Conservation (phyloP, 2,888 invertebrate species). For the Polia nebulosa region DNA sequence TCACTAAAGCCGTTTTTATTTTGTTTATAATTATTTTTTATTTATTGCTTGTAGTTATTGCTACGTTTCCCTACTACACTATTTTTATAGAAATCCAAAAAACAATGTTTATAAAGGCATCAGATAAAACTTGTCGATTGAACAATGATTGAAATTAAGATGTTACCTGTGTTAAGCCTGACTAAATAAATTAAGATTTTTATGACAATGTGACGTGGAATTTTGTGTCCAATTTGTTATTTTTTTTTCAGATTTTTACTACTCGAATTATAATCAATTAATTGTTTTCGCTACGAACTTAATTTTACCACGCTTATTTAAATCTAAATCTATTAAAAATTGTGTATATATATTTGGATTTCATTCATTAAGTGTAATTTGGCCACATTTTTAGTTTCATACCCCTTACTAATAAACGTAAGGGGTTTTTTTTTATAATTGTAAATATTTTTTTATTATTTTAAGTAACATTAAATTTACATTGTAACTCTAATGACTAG, state of each 20-base stretch:
- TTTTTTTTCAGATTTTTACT: slow-evolving; percentile 17
- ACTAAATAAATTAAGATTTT: slow-evolving; percentile 33
- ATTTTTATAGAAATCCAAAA: slow-evolving; percentile 75
- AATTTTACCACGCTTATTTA: slow-evolving; percentile 67
- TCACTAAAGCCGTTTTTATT: slow-evolving; percentile 84
- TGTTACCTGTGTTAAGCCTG: slow-evolving; percentile 14
- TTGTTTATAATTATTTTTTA: slow-evolving; percentile 78
- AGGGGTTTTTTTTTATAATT: slow-evolving; percentile 80
- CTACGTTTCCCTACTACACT: slow-evolving; percentile 84
- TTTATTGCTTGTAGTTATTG: slow-evolving; percentile 89
- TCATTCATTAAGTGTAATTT: slow-evolving; percentile 90
- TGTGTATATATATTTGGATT: slow-evolving; percentile 90
- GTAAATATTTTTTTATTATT: slow-evolving; percentile 86
- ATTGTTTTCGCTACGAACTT: slow-evolving; percentile 61
- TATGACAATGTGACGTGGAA: slow-evolving; percentile 40
- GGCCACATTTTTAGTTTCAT: slow-evolving; percentile 90
- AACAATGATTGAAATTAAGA: slow-evolving; percentile 36
- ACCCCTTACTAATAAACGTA: slow-evolving; percentile 86
- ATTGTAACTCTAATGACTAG: slow-evolving; percentile 90
- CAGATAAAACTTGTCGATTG: slow-evolving; percentile 52
- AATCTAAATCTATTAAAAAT: slow-evolving; percentile 82
- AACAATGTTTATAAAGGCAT: slow-evolving; percentile 66
- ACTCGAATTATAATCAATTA: slow-evolving; percentile 51
- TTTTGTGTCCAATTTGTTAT: slow-evolving; percentile 28
- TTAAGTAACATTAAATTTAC: slow-evolving; percentile 86